A percentile compares a stretch with the other conserved stretches of the same genome.
Evolutionary conservation across 1,140 invertebrate species (phyloP).

Genomic region (Macrobrachium rosenbergii): DNA sequence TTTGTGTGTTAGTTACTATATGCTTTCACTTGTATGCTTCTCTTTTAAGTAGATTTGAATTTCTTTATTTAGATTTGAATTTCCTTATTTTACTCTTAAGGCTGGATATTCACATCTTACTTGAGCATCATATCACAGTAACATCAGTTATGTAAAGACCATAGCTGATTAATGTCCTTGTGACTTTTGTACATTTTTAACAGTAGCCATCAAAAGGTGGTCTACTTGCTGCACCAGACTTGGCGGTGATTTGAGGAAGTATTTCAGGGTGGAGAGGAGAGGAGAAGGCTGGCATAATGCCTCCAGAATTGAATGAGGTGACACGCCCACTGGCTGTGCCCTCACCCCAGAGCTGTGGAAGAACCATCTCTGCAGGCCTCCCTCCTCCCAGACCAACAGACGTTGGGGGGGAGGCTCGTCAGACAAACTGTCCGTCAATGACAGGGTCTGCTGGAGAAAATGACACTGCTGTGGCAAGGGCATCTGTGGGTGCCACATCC

Average conservation of each 20-base stretch:
- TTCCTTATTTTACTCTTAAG: no score
- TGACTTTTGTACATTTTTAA: no score
- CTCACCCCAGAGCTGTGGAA: conserved; percentile 33
- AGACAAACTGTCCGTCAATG: conserved; percentile 8
- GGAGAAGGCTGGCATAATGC: conserved; percentile 36
- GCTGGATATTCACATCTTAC: no score
- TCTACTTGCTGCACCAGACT: no score
- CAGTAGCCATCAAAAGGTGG: no score
- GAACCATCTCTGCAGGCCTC: conserved; percentile 23
- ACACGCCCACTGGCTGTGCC: conserved; percentile 31
- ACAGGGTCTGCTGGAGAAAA: not conserved
- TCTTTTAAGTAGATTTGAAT: no score
- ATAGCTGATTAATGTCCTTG: no score
- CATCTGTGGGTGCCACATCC: not conserved
- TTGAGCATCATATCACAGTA: no score
- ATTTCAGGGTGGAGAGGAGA: conserved; percentile 54
- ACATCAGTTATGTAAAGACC: no score
- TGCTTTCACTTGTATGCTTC: no score
- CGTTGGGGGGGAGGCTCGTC: conserved; percentile 27
- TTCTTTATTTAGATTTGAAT: no score
- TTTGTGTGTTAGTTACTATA: no score
- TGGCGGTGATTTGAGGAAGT: not conserved
- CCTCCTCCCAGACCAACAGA: conserved; percentile 8
- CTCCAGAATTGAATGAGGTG: conserved; percentile 39
- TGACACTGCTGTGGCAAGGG: not conserved